phyloP scores from a whole-genome alignment of 2,113 vertebrate genomes.

The Macrotis lagotis region DNA sequence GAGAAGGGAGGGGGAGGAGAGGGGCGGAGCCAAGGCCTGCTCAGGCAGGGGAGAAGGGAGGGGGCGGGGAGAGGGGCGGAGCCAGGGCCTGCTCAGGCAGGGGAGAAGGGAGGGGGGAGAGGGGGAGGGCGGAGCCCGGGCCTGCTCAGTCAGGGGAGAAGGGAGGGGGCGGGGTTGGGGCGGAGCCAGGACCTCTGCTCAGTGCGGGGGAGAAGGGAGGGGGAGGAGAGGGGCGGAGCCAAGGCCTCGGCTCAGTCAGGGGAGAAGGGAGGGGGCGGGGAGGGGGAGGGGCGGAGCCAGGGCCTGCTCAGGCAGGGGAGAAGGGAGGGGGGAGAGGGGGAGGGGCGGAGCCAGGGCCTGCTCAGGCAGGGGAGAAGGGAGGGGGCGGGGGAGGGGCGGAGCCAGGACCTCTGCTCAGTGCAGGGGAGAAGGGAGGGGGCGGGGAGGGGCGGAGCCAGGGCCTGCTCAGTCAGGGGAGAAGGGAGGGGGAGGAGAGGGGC shows the following conservation, averaged over 20 bases:
- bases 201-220: too few relatives aligned
- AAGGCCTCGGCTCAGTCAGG: not conserved
- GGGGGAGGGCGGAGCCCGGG: not conserved
- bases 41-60: not conserved
- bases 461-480: conserved; percentile 14
- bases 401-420: not conserved
- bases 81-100: not conserved
- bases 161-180: not conserved
- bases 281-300: too few relatives aligned
- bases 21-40: conserved; percentile 5
- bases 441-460: not conserved
- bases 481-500: conserved; percentile 10
- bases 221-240: not conserved
- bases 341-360: too few relatives aligned
- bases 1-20: not conserved
- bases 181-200: too few relatives aligned
- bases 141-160: not conserved
- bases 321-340: conserved; percentile 20
- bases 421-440: too few relatives aligned
- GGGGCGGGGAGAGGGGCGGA: too few relatives aligned
- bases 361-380: too few relatives aligned
- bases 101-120: not conserved
- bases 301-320: too few relatives aligned
- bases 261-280: too few relatives aligned
- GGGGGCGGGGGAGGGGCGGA: not conserved